Evolutionary conservation across 2,888 invertebrate genomes (phyloP), one percentile per base, ranked within the genome.

Genomic region (Drosophila yooni): DNA sequence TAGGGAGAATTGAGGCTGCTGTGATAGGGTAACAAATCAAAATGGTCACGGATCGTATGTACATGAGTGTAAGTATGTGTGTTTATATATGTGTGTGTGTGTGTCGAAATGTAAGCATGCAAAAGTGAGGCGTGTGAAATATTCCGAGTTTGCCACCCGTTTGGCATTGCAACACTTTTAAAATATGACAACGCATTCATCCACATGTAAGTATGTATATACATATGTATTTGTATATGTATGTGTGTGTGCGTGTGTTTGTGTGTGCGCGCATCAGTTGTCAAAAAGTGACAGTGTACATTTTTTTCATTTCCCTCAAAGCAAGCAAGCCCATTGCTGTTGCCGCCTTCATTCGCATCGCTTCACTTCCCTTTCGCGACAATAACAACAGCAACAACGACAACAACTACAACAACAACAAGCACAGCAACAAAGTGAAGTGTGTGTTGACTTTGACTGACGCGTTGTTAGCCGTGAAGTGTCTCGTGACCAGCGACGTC

Each of bases 371-470:
- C 40, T 46, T 46, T 46, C 25, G 8, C 40, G 21, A 46, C 65
- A 71, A 48, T 34, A 73, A 21, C 65, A 58, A 36, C 67, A 62
- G 18, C 40, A 6, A 34, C 43, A 31, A 50, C 53, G 11, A 10
- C 31, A 29, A 13, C 52, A 63, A 25, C 48, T 52, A 27, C 11
- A 34, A 75, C 18, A 34, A 25, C 52, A 52, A 15, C 50, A 59
- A 27, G 50, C 60, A 57, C 51, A 70, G 63, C 69, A 62, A 57
- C 58, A 67, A 81, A 67, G 75, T 84, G 81, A 89, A 85, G 85
- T 84, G 75, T 79, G 70, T 84, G 88, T 85, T 81, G 84, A 84
- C 84, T 85, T 85, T 85, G 84, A 85, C 89, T 85, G 84, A 89
- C 84, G 89, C 79, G 84, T 87, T 87, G 84, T 85, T 83, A 85